Conservation (phyloP, 2,797 vertebrate genomes). For the Girardinus metallicus region DNA sequence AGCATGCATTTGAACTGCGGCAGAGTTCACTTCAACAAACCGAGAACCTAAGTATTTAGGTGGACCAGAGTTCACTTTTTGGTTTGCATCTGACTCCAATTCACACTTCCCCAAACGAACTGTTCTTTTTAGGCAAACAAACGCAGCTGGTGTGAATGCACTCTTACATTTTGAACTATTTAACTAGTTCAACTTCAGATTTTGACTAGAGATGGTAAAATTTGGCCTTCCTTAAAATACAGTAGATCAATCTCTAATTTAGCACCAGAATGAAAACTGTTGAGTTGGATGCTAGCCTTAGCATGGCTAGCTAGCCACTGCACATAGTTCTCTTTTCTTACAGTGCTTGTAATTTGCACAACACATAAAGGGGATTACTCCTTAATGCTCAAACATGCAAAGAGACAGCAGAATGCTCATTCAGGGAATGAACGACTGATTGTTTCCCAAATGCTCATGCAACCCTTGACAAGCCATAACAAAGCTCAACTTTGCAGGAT, state of each 20-base stretch:
- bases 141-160: no score
- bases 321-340: not conserved
- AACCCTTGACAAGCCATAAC: not conserved
- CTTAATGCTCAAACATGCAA: not conserved
- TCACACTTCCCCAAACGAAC: no score
- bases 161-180: no score
- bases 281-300: not conserved
- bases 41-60: no score
- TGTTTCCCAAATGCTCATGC: not conserved
- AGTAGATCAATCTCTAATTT: not conserved
- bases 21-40: no score
- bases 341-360: not conserved
- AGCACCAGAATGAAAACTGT: not conserved
- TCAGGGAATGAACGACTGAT: not conserved
- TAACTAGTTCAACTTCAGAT: not conserved
- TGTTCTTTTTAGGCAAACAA: no score
- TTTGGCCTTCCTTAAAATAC: not conserved
- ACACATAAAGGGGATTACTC: not conserved
- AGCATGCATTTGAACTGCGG: no score
- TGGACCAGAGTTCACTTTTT: no score
- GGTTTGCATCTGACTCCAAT: no score
- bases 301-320: not conserved
- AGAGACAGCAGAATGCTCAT: not conserved
- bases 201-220: not conserved
- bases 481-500: no score